phyloP scores from a whole-genome alignment of 2,113 vertebrate genomes.

The Ovis canadensis region DNA sequence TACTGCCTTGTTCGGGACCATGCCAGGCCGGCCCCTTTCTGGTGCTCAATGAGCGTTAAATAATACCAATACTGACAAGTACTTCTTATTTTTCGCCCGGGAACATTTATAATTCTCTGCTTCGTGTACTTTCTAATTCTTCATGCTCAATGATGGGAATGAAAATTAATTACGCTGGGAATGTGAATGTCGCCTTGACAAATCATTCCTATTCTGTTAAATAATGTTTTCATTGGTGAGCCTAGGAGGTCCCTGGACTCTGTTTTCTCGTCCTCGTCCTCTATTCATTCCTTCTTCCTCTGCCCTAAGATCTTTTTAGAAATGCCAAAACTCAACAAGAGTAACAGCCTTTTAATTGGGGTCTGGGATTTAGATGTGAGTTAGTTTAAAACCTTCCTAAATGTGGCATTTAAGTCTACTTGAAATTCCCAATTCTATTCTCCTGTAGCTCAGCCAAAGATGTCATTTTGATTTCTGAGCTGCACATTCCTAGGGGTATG shows the following conservation, averaged over 20 bases:
- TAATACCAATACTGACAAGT: constrained; percentile 1
- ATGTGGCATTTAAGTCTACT: not conserved
- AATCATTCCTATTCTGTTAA: constrained; percentile 34
- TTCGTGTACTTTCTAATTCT: constrained; percentile 57
- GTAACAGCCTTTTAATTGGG: constrained; percentile 47
- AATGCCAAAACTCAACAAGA: constrained; percentile 24
- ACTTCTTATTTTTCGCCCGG: not conserved
- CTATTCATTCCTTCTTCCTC: not conserved
- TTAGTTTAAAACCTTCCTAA: constrained; percentile 40
- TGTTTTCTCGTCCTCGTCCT: not conserved
- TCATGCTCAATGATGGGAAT: constrained; percentile 52
- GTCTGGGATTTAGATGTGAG: constrained; percentile 14
- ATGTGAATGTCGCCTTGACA: constrained; percentile 20
- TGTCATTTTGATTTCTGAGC: constrained; percentile 47
- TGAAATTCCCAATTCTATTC: not conserved
- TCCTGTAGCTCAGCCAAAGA: constrained; percentile 7
- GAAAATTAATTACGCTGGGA: constrained; percentile 62
- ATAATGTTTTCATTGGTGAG: constrained; percentile 17
- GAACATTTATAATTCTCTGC: constrained; percentile 54
- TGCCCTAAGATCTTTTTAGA: constrained; percentile 1
- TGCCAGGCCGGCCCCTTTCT: not conserved
- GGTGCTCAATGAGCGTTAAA: constrained; percentile 3
- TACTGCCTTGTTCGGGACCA: not conserved
- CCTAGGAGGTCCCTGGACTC: not conserved
- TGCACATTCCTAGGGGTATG: constrained; percentile 12